Base-by-base conservation (phyloP, 2,797 vertebrate species). In the Streptopelia turtur region DNA sequence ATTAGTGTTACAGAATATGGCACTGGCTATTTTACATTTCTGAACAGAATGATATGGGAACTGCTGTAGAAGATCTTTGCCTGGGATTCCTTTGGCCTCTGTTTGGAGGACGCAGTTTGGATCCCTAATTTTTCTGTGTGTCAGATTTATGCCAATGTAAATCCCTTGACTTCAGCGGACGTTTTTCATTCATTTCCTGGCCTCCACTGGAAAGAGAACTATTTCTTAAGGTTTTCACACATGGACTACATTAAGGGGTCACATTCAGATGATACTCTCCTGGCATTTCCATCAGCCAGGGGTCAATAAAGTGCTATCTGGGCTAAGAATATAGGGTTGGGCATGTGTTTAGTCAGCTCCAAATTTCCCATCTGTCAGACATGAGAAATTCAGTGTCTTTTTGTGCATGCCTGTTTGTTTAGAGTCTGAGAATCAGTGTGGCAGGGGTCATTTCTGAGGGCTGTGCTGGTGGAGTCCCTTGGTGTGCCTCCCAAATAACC, bases 221-320 rank as follows among this genome's bases (percentile, higher is more conserved):
- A 61, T 94, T 89, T 74, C 77, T 93, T 90, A 89, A 75, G 92
- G 72, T 78, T 96, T 95, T 95, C 94, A 94, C 96, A 96, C 96
- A 95, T 96, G 95, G 94, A 96, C 94, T 94, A 76, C 88, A 94
- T 96, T 95, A 96, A 96, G 92, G 57, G 96, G 93, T 97, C 90
- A 89, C 94, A 87, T 95, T 94, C 88, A 92, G 96, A 96, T 85
- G 88, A 90, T 96, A 83, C 92, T 95, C 78, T 93, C 94, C 94
- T 97, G 96, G 90, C 94, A 90, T 96, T 96, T 95, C 96, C 94
- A 95, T 94, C 95, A 96, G 75, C 35, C 83, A 79, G 90, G 71
- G 95, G 94, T 96, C 95, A 94, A 95, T 93, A 89, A 95, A 96
- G 88, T 90, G 92, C 91, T 95, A 94, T 94, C 88, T 96, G 61